Evolutionary conservation across 1,140 invertebrate species (phyloP).

Genomic region (Oncopodura yosiiana): DNA sequence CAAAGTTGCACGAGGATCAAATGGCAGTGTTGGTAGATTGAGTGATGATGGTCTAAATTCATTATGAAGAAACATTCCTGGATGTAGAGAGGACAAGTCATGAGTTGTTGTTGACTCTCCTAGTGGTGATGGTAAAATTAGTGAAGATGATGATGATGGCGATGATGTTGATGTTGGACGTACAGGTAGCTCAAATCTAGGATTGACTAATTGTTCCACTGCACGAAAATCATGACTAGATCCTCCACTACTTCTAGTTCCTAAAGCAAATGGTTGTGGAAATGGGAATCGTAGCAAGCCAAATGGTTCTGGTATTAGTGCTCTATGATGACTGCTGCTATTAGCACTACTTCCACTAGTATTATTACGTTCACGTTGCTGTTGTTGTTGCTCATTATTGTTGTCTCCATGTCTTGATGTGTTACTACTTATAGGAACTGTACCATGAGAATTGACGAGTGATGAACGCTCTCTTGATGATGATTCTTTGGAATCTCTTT

Average conservation of each 20-base stretch:
- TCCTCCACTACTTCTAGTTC: constrained; percentile 1
- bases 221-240: constrained; percentile 36
- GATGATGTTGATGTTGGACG: constrained; percentile 21
- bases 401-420: too few species aligned
- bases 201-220: constrained; percentile 34
- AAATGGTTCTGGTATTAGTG: too few species aligned
- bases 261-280: constrained; percentile 30
- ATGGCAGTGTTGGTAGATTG: constrained; percentile 31
- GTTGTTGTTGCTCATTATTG: too few species aligned
- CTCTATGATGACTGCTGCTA: background rate
- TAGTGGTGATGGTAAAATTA: constrained; percentile 1
- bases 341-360: background rate
- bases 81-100: constrained; percentile 51
- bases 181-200: constrained; percentile 20
- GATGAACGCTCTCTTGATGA: too few species aligned
- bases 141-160: constrained; percentile 35
- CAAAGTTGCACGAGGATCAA: constrained; percentile 30
- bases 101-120: constrained; percentile 37
- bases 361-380: too few species aligned
- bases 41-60: constrained; percentile 40
- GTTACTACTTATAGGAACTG: too few species aligned
- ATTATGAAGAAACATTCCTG: constrained; percentile 38
- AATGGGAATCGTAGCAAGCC: constrained; percentile 32
- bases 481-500: too few species aligned
- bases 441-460: too few species aligned